A percentile compares a stretch with the other conserved stretches of the same genome.
phyloP scores from a whole-genome alignment of 1,140 invertebrate species.

The Diorhabda sublineata region DNA sequence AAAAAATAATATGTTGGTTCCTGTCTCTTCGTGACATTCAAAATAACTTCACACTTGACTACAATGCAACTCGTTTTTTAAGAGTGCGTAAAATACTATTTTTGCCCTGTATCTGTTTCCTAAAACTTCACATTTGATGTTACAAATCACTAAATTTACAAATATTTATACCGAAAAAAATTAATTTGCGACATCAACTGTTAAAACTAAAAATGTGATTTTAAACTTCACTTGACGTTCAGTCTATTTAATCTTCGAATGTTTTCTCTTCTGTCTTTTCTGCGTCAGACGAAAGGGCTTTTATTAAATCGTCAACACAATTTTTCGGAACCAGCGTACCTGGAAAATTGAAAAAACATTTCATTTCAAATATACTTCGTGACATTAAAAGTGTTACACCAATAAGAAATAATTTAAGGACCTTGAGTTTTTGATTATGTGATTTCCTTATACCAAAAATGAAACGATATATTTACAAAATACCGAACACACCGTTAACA shows the following conservation, averaged over 20 bases:
- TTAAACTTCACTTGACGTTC: conserved; percentile 10
- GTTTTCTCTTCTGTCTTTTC: conserved; percentile 75
- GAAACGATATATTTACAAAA: too few species aligned
- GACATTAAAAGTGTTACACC: too few species aligned
- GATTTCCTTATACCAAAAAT: too few species aligned
- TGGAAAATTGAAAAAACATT: conserved; percentile 42
- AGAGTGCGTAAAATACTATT: conserved; percentile 31
- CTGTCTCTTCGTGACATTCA: neutral
- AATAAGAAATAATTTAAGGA: too few species aligned
- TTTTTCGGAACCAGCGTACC: conserved; percentile 86
- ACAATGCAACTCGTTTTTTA: conserved; percentile 11
- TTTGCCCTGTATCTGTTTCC: conserved; percentile 31
- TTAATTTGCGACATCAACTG: conserved; percentile 1
- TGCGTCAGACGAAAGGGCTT: conserved; percentile 75
- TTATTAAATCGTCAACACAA: conserved; percentile 73
- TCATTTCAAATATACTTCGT: neutral
- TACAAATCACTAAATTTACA: neutral
- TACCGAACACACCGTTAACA: too few species aligned
- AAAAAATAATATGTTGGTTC: too few species aligned
- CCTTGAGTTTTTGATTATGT: too few species aligned
- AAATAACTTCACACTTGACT: conserved; percentile 10
- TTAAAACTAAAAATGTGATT: neutral
- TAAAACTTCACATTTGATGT: conserved; percentile 8
- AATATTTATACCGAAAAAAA: neutral
- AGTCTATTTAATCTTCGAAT: conserved; percentile 46